Percentiles rank a stretch among this genome's conserved stretches.
Evolutionary conservation across 2,888 invertebrate species (phyloP).

Genomic region (Drosophila lutescens): DNA sequence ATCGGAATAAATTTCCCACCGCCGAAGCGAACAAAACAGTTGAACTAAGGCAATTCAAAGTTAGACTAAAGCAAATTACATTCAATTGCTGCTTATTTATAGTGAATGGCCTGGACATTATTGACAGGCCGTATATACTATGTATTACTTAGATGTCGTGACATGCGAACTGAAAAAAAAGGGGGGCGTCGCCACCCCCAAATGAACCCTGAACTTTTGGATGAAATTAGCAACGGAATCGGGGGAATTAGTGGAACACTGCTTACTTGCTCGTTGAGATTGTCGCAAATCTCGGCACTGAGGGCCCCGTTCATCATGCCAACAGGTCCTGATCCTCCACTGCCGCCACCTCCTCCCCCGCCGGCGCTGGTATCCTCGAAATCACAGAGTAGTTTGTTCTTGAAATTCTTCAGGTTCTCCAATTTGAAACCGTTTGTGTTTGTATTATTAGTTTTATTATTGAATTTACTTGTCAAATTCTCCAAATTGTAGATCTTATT

Average conservation of each 20-base stretch:
- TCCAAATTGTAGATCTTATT: constrained; percentile 82
- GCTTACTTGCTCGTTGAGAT: constrained; percentile 85
- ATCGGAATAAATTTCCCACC: neutral
- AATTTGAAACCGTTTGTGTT: constrained; percentile 83
- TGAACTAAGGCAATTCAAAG: constrained; percentile 27
- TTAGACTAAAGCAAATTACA: constrained; percentile 56
- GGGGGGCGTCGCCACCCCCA: constrained; percentile 1
- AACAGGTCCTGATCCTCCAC: constrained; percentile 44
- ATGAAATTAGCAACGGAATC: constrained; percentile 24
- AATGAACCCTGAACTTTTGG: constrained; percentile 50
- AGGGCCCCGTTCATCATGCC: constrained; percentile 83
- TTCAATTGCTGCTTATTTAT: constrained; percentile 50
- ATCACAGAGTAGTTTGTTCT: constrained; percentile 84
- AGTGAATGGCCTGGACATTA: constrained; percentile 61
- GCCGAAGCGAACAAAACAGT: constrained; percentile 12
- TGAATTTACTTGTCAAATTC: constrained; percentile 81
- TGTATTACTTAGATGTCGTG: constrained; percentile 9
- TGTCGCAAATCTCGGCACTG: constrained; percentile 84
- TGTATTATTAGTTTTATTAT: constrained; percentile 83
- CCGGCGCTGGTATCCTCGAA: constrained; percentile 72
- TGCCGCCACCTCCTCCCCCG: constrained; percentile 32
- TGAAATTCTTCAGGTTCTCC: constrained; percentile 84
- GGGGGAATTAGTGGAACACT: constrained; percentile 11
- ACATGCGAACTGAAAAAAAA: constrained; percentile 16
- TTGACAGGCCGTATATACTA: constrained; percentile 51